Base-by-base conservation (phyloP, 2,797 vertebrate species). In the Dermochelys coriacea region DNA sequence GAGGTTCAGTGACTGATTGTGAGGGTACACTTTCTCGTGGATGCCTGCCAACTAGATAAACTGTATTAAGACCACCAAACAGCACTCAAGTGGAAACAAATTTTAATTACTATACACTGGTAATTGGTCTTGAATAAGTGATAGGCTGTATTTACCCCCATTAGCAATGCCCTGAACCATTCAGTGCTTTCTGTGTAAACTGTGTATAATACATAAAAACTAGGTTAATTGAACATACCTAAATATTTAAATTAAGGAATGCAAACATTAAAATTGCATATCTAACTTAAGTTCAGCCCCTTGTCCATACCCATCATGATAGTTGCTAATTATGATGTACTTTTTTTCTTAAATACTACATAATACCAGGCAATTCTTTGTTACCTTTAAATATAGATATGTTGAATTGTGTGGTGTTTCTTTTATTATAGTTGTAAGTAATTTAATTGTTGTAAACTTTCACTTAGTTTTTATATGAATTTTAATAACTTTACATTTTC, bases 101-200 rank as follows among this genome's bases (percentile, higher is more conserved):
- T 0, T 54, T 0, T 37, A n/a, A 64, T n/a, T 64, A n/a, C 31
- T 68, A 37, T 71, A 37, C 34, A 23, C n/a, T 68, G 37, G 37
- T 41, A 71, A 71, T 12, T 41, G 68, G 37, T 25, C 68, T 41
- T 71, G 68, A 41, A 23, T 37, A n/a, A 41, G 16, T 37, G 34
- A 21, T 68, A n/a, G 41, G 45, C 15, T 49, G 49, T 27, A 49
- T 27, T 49, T 77, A 12, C 27, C 8, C 15, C 14, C 27, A 31
- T 77, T 29, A 8, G 45, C 45, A 77, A 31, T 8, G 45, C 45
- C 27, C 12, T 75, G 23, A 47, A 45, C 41, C 27, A 16, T 82
- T 82, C 12, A 2, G 0, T 61, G 51, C 41, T 47, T 34, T 16
- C 51, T 81, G 1, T 18, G 3, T 31, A 49, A 83, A 19, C 68